These are phyloP conservation scores for Pseudomyrmex cubaensis DNA, from an alignment of 1,140 invertebrate genomes.

Conservation along the genomic window DNA sequence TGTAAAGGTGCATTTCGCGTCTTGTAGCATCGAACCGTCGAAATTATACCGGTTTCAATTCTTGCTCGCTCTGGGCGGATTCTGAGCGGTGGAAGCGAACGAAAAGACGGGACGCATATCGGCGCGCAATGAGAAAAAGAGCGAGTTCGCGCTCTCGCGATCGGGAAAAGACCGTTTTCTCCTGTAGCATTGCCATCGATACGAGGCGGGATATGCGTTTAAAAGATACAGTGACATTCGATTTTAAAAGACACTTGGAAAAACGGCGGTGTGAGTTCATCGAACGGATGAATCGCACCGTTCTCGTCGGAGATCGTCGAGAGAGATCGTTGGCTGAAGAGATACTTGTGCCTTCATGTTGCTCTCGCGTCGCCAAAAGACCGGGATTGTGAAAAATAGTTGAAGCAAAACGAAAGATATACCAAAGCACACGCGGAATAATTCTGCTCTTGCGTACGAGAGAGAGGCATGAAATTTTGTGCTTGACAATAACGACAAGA, in stretches of 20 bases:
- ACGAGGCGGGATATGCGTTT: not conserved
- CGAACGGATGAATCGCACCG: slow-evolving; percentile 31
- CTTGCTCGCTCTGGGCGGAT: slow-evolving; percentile 24
- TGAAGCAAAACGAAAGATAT: too few species aligned
- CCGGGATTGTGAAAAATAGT: slow-evolving; percentile 4
- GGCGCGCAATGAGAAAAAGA: not conserved
- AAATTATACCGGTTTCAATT: slow-evolving; percentile 54
- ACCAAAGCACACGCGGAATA: not conserved
- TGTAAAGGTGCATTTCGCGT: slow-evolving; percentile 12
- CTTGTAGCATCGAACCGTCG: slow-evolving; percentile 19
- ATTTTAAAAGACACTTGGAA: slow-evolving; percentile 46
- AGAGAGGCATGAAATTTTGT: too few species aligned
- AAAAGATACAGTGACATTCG: slow-evolving; percentile 8
- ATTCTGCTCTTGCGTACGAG: not conserved
- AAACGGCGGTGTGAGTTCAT: slow-evolving; percentile 19
- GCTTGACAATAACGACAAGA: too few species aligned
- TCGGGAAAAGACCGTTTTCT: too few species aligned
- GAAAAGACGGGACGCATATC: slow-evolving; percentile 30
- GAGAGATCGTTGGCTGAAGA: not conserved
- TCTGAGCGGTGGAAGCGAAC: not conserved
- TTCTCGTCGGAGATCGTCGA: too few species aligned
- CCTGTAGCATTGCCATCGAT: too few species aligned
- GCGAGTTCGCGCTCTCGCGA: too few species aligned
- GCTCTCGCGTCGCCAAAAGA: slow-evolving; percentile 25
- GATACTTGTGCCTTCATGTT: slow-evolving; percentile 3